Percentiles rank a stretch among this genome's conserved stretches.
phyloP scores from a whole-genome alignment of 2,113 vertebrate species.

The Oenanthe oenanthe region DNA sequence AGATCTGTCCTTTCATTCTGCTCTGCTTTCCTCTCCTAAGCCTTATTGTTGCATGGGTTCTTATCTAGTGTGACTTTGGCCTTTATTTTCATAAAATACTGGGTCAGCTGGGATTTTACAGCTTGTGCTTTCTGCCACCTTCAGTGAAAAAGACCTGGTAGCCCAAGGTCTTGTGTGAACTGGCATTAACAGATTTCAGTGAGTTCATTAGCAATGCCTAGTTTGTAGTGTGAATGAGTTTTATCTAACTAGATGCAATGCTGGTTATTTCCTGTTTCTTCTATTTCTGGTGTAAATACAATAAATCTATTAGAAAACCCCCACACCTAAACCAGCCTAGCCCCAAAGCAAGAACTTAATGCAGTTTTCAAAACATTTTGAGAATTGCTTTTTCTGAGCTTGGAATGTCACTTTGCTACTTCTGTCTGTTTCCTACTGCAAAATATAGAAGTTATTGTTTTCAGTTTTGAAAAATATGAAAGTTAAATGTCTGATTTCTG shows the following conservation, averaged over 20 bases:
- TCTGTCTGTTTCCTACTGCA: neutral
- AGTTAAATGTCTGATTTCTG: neutral
- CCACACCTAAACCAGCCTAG: neutral
- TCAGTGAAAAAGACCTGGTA: neutral
- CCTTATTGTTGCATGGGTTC: neutral
- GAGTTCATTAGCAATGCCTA: neutral
- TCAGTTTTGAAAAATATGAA: neutral
- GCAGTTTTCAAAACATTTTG: neutral
- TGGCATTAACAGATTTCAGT: neutral
- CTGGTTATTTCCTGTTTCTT: neutral
- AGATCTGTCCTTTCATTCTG: neutral
- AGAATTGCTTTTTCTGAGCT: neutral
- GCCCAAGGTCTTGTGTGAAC: neutral
- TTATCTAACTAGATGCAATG: neutral
- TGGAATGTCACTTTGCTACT: neutral
- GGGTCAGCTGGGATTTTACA: neutral
- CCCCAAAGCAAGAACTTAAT: neutral
- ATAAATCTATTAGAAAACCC: neutral
- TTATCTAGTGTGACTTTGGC: neutral
- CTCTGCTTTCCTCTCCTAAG: neutral
- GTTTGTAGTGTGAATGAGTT: neutral
- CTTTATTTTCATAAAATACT: neutral
- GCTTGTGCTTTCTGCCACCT: neutral
- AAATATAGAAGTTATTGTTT: neutral
- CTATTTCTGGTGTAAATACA: neutral